Base-by-base conservation (phyloP, 1,140 invertebrate genomes). In the Pissodes strobi region DNA sequence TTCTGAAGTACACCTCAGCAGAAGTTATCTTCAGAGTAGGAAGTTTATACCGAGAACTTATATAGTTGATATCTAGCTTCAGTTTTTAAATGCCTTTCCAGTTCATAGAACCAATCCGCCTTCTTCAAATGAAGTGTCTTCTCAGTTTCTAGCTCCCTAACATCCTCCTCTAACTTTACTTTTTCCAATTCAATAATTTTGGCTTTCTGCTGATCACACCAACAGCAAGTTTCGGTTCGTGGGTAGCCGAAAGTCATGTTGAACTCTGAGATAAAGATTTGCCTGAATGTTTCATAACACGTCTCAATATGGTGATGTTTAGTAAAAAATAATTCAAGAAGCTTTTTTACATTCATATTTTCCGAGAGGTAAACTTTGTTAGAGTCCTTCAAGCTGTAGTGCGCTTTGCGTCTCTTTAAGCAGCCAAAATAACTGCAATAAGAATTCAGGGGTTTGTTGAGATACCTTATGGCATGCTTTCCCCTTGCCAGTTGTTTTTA, bases 261-360 rank as follows among this genome's bases (percentile, higher is more conserved):
- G 15, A 45, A 45, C 41, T 15, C 18, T 45, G 41, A 45, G 5
- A 45, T 15, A 45, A 45, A 45, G 8, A 45, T 9, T 9, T 45
- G 41, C 18, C 41, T 15, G 41, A 45, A 45, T n/a, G 15, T 45
- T 19, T 9, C 41, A 45, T 45, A 45, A 45, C 41, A 45, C 8
- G 13, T 45, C 41, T 45, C 15, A 45, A 45, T 45, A 15, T 45
- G 41, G 41, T 5, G n/a, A 45, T 45, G 41, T 15, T 45, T 45
- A 45, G 8, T 45, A 5, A 45, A 45, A 45, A 45, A 45, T 45
- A 45, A 45, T 45, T 45, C 41, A 13, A 45, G 41, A 45, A 45
- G 18, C 41, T 45, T 45, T 19, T 45, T 45, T 6, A 45, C 41
- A 45, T 45, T 45, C 15, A 45, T 45, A 45, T 45, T 19, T 13